A percentile compares a stretch with the other conserved stretches of the same genome.
phyloP scores from a whole-genome alignment of 2,797 vertebrate genomes.

The Helicolenus hilgendorfi region DNA sequence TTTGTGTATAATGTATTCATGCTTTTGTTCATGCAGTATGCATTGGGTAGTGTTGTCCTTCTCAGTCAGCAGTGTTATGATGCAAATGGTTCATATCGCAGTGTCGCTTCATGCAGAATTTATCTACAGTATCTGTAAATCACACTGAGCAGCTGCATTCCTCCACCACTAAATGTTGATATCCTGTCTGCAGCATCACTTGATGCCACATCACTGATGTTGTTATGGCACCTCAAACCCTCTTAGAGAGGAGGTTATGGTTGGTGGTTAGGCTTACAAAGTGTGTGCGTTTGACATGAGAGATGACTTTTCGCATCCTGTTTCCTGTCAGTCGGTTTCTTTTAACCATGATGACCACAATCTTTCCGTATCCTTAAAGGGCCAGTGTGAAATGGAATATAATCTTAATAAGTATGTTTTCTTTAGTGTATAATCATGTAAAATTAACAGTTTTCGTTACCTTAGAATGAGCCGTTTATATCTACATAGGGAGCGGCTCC shows the following conservation, averaged over 20 bases:
- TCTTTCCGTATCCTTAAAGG: not conserved
- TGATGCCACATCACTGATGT: not conserved
- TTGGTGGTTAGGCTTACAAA: not conserved
- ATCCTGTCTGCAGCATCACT: not conserved
- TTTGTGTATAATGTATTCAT: not conserved
- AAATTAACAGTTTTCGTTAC: too few species aligned
- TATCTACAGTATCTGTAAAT: not conserved
- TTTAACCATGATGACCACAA: not conserved
- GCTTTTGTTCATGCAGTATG: not conserved
- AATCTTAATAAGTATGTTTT: too few species aligned
- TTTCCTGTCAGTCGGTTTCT: not conserved
- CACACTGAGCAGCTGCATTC: not conserved
- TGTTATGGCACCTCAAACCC: not conserved
- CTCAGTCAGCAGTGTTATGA: not conserved
- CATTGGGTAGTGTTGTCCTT: not conserved
- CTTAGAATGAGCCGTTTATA: too few species aligned
- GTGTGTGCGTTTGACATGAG: not conserved
- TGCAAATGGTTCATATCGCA: not conserved
- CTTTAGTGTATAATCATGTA: too few species aligned
- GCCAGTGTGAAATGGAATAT: accelerated
- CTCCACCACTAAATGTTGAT: not conserved
- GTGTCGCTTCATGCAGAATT: not conserved
- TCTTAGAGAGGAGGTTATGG: not conserved
- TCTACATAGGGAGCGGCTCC: too few species aligned
- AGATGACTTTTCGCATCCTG: not conserved